These are phyloP conservation scores for Malacoraja senta DNA, from an alignment of 2,797 vertebrate genomes.

Conservation along the genomic window DNA sequence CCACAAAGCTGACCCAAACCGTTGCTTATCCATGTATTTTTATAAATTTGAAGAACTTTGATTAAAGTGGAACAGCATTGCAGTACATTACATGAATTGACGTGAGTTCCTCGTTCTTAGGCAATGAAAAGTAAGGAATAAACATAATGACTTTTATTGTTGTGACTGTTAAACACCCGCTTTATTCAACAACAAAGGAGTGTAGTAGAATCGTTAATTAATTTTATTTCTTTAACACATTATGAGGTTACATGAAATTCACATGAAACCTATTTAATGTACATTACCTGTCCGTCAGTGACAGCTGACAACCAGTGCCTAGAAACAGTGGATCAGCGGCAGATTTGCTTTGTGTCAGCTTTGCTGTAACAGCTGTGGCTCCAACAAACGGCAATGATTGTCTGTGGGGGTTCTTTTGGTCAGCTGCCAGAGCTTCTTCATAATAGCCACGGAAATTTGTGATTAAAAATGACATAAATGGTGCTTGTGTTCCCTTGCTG, in stretches of 20 bases:
- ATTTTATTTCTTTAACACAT: background rate
- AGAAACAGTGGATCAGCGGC: background rate
- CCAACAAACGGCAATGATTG: background rate
- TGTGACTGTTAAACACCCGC: background rate
- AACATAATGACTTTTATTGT: background rate
- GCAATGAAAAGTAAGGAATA: background rate
- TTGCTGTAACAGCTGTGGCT: background rate
- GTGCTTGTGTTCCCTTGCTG: background rate
- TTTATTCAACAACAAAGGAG: slow-evolving; percentile 18
- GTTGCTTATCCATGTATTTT: too few species aligned
- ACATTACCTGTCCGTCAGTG: background rate
- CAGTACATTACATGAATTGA: background rate
- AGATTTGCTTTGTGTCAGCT: slow-evolving; percentile 17
- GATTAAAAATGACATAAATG: background rate
- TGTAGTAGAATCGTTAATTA: background rate
- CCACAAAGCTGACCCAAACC: too few species aligned
- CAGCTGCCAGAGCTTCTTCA: background rate
- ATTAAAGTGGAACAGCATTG: background rate
- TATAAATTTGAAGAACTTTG: background rate
- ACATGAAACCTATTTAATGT: background rate
- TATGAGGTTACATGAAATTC: background rate
- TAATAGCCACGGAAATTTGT: background rate
- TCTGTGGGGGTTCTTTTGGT: background rate
- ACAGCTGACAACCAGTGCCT: background rate
- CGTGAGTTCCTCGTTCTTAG: background rate